Evolutionary conservation across 1,140 invertebrate genomes (phyloP), one percentile per base, ranked within the genome.

Genomic region (Drosophila mayri): DNA sequence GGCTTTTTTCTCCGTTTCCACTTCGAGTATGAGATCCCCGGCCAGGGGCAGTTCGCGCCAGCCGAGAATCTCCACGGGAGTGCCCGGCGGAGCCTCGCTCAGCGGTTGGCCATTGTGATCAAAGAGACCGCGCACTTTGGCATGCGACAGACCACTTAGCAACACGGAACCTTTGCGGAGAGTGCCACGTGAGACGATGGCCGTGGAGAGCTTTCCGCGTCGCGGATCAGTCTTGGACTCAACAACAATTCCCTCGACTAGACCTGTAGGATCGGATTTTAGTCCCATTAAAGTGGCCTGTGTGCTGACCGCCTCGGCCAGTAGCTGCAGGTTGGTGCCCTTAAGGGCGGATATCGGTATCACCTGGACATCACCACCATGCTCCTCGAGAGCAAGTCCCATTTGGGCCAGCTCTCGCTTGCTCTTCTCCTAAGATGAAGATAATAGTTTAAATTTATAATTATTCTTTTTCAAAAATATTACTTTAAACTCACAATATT

Each of bases 291-390:
- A 76, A 92, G 99, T 98, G 0, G 99, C 97, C 93, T 98, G 96
- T 10, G 96, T 91, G 16, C 95, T 94, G 59, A 99, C 95, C 0
- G 98, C 96, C 86, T 99, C 98, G 37, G 97, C 95, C 14, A 99
- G 93, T 0, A 94, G 90, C 66, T 96, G 93, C n/a, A 99, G 91
- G 92, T 98, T 98, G 3, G 94, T 96, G 58, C 95, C 95, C 91
- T 97, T 95, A 0, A 99, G 93, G 0, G 99, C 99, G 0, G 98
- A 99, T 72, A 99, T 96, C 22, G 96, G 95, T 60, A 99, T 95
- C 37, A 95, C 95, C 93, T 99, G 98, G 6, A 99, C 94, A 74
- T 99, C 98, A 2, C 99, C 99, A 1, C 99, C 99, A 64, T 96
- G 92, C 38, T 96, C 96, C 94, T 99, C 99, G 10, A 98, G 94